These are phyloP conservation scores for Poecilia latipinna DNA, from an alignment of 2,113 vertebrate genomes.

Conservation along the genomic window DNA sequence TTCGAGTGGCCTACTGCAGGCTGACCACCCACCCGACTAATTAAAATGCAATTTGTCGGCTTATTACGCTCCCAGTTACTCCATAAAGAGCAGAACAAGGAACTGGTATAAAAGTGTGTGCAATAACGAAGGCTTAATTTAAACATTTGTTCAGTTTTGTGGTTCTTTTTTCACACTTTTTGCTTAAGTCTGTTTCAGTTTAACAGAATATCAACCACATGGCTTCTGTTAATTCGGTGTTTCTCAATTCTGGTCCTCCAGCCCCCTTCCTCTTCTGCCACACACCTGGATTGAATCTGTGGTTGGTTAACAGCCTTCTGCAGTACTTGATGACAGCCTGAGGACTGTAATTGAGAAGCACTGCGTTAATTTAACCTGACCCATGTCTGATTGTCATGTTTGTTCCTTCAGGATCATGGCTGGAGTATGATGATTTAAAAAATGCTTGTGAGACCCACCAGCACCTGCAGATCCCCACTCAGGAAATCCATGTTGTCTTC, in stretches of 20 bases:
- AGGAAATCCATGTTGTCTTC: slow-evolving; percentile 88
- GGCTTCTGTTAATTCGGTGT: no score
- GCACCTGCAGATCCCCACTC: slow-evolving; percentile 79
- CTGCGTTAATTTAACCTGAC: no score
- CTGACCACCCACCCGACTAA: background rate
- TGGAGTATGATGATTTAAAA: slow-evolving; percentile 91
- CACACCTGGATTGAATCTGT: no score
- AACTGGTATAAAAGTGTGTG: background rate
- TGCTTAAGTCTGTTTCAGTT: no score
- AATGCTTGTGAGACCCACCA: slow-evolving; percentile 72
- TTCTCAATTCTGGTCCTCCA: no score
- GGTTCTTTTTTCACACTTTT: no score
- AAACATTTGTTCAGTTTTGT: background rate
- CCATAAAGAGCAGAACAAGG: background rate
- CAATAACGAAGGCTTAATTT: background rate
- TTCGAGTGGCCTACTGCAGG: background rate
- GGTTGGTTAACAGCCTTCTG: no score
- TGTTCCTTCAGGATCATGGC: slow-evolving; percentile 84
- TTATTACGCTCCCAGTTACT: background rate
- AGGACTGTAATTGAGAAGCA: no score
- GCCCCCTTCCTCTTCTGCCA: no score
- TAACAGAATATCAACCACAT: no score
- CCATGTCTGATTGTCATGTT: background rate
- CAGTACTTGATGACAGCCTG: no score
- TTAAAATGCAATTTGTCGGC: background rate